A percentile compares a stretch with the other conserved stretches of the same genome.
Conservation (phyloP, 2,113 vertebrate genomes). For the Salminus brasiliensis region DNA sequence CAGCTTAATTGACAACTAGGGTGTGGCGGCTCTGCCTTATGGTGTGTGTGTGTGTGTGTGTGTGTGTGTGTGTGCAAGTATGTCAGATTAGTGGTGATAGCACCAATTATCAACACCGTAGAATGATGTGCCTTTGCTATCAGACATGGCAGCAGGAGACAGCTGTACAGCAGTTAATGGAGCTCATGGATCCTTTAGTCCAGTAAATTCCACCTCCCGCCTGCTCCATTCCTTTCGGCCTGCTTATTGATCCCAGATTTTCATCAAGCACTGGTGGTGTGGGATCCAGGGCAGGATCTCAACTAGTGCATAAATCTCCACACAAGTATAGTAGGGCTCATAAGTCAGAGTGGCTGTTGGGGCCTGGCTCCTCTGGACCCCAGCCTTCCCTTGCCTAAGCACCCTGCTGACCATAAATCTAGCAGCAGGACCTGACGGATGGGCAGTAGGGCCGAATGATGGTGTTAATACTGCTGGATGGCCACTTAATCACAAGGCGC, state of each 20-base stretch:
- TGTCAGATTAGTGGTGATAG: neutral
- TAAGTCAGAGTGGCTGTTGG: conserved; percentile 61
- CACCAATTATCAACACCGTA: conserved; percentile 9
- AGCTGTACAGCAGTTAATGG: conserved; percentile 54
- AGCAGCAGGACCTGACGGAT: conserved; percentile 56
- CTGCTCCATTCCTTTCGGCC: conserved; percentile 63
- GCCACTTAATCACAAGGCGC: conserved; percentile 64
- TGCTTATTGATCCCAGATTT: conserved; percentile 74
- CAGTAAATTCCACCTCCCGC: conserved; percentile 51
- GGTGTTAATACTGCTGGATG: conserved; percentile 57
- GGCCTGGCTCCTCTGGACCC: conserved; percentile 35
- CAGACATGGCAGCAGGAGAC: conserved; percentile 31
- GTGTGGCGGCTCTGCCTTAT: neutral
- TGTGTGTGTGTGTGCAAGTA: neutral
- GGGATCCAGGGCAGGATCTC: conserved; percentile 51
- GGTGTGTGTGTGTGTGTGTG: neutral
- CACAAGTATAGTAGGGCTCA: conserved; percentile 52
- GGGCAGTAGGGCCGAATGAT: conserved; percentile 56
- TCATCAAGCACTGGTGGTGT: conserved; percentile 69
- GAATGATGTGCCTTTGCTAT: conserved; percentile 13
- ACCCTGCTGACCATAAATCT: conserved; percentile 63
- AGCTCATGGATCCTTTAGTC: conserved; percentile 45
- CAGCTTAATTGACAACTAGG: neutral
- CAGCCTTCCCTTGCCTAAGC: conserved; percentile 54
- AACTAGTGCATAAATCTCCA: conserved; percentile 63